A percentile compares a stretch with the other conserved stretches of the same genome.
These are phyloP conservation scores for Trisateles emortualis DNA, from an alignment of 2,888 invertebrate genomes.

Conservation along the genomic window DNA sequence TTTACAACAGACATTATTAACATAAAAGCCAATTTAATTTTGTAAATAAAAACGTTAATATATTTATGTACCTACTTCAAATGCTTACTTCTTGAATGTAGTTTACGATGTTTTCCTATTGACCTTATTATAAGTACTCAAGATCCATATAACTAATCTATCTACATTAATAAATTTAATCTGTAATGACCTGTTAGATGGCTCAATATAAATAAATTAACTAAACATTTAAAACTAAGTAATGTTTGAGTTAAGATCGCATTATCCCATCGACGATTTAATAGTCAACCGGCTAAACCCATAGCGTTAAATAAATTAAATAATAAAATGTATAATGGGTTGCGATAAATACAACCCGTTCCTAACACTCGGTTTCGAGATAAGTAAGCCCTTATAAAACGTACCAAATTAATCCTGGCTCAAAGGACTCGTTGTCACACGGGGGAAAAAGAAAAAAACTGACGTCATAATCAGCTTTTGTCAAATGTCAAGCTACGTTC, in stretches of 20 bases:
- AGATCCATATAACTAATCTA: conserved; percentile 19
- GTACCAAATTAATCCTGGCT: conserved; percentile 83
- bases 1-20: conserved; percentile 58
- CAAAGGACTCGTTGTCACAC: conserved; percentile 74
- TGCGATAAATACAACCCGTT: conserved; percentile 84
- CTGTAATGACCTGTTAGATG: conserved; percentile 39
- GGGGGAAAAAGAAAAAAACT: conserved; percentile 74
- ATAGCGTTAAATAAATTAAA: conserved; percentile 86
- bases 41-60: conserved; percentile 29
- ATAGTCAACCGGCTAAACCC: conserved; percentile 82
- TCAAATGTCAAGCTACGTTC: conserved; percentile 81
- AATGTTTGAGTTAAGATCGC: conserved; percentile 79
- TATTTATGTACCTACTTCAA: conserved; percentile 8
- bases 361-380: conserved; percentile 76
- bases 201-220: conserved; percentile 60
- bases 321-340: conserved; percentile 85
- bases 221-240: conserved; percentile 67
- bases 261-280: conserved; percentile 82
- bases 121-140: conserved; percentile 13
- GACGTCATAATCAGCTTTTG: conserved; percentile 87
- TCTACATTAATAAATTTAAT: conserved; percentile 31
- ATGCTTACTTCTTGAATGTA: conserved; percentile 10
- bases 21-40: conserved; percentile 48
- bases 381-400: conserved; percentile 85
- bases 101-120: conserved; percentile 11